A percentile compares a stretch with the other conserved stretches of the same genome.
Conservation (phyloP, 1,140 invertebrate species). For the Drosophila watanabei region DNA sequence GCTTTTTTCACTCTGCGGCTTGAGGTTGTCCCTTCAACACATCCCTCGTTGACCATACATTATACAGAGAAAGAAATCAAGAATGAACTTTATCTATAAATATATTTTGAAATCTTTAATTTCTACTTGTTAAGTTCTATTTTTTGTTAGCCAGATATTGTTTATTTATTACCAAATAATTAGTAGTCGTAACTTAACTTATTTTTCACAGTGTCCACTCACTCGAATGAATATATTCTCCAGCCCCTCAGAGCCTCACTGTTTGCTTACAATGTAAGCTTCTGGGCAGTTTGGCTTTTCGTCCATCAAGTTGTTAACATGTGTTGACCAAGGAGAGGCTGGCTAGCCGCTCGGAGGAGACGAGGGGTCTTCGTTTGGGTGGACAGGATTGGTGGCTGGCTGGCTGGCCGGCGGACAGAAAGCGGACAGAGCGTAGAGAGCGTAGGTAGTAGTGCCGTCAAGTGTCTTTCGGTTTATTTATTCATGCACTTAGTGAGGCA, state of each 20-base stretch:
- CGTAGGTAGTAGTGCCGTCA: slow-evolving; percentile 50
- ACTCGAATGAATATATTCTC: slow-evolving; percentile 9
- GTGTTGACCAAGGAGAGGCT: slow-evolving; percentile 61
- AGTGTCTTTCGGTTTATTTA: slow-evolving; percentile 79
- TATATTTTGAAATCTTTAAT: neutral
- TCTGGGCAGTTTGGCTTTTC: slow-evolving; percentile 81
- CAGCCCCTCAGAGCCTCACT: slow-evolving; percentile 6
- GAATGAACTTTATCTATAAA: neutral
- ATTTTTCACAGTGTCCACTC: slow-evolving; percentile 12
- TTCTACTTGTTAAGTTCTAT: neutral
- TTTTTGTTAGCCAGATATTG: neutral
- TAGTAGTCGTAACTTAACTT: too few species aligned
- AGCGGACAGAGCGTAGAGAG: too few species aligned
- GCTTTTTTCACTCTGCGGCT: slow-evolving; percentile 31
- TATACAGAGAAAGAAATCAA: neutral
- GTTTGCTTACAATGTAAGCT: slow-evolving; percentile 79
- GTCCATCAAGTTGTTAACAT: slow-evolving; percentile 82
- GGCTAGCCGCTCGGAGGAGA: slow-evolving; percentile 3
- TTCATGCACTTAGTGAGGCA: slow-evolving; percentile 82
- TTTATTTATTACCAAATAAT: neutral
- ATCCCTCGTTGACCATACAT: neutral
- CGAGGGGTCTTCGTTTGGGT: slow-evolving; percentile 7
- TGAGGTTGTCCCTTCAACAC: slow-evolving; percentile 30
- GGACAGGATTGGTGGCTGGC: neutral
- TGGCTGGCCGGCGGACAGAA: too few species aligned